phyloP scores from a whole-genome alignment of 2,888 invertebrate species.

The Caenorhabditis becei region DNA sequence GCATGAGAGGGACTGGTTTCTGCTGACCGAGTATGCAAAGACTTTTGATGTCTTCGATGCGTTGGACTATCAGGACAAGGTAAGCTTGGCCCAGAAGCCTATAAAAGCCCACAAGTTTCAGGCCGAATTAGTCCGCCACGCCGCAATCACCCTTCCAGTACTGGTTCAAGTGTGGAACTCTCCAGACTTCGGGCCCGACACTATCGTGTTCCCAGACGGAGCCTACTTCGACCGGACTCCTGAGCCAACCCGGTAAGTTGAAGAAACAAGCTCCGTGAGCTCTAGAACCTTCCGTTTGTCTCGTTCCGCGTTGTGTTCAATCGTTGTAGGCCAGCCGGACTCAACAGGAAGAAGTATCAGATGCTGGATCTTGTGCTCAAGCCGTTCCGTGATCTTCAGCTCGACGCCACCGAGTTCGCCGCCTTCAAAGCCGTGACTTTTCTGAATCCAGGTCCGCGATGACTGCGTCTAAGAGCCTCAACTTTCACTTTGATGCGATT shows the following conservation, averaged over 20 bases:
- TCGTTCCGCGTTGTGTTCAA: slow-evolving; percentile 63
- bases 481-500: slow-evolving; percentile 59
- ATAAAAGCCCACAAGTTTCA: slow-evolving; percentile 51
- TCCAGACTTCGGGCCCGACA: slow-evolving; percentile 77
- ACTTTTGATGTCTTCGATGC: slow-evolving; percentile 76
- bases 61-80: slow-evolving; percentile 75
- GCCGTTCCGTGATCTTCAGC: slow-evolving; percentile 77
- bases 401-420: slow-evolving; percentile 80
- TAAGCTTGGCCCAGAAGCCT: slow-evolving; percentile 22
- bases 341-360: slow-evolving; percentile 75
- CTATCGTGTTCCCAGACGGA: slow-evolving; percentile 80
- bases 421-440: slow-evolving; percentile 81
- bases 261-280: slow-evolving; percentile 12
- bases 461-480: slow-evolving; percentile 28
- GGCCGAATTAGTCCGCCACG: slow-evolving; percentile 78
- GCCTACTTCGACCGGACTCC: slow-evolving; percentile 78
- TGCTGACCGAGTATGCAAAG: slow-evolving; percentile 81
- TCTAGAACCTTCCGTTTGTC: background rate
- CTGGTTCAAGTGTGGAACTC: slow-evolving; percentile 79
- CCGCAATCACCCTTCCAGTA: slow-evolving; percentile 79
- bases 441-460: slow-evolving; percentile 78
- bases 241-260: slow-evolving; percentile 74
- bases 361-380: slow-evolving; percentile 79
- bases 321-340: slow-evolving; percentile 71
- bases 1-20: slow-evolving; percentile 78